A percentile compares a stretch with the other conserved stretches of the same genome.
phyloP scores from a whole-genome alignment of 2,113 vertebrate species.

The Kryptolebias marmoratus region DNA sequence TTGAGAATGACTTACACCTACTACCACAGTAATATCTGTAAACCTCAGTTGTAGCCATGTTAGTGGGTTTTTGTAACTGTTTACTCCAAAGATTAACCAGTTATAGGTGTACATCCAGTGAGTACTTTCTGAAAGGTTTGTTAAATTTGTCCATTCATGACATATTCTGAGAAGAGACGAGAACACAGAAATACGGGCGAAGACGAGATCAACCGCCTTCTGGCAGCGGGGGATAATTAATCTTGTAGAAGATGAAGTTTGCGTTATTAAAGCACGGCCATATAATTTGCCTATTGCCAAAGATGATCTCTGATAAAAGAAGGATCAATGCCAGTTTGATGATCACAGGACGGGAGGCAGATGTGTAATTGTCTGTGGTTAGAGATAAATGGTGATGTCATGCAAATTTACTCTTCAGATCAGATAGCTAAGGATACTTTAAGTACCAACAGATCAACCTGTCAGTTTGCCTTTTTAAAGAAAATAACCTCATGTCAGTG shows the following conservation, averaged over 20 bases:
- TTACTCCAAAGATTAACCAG: too few species aligned
- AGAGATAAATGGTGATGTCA: slow-evolving; percentile 45
- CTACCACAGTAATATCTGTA: too few species aligned
- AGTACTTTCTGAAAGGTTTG: too few species aligned
- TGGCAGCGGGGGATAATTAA: neutral
- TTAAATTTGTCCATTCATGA: too few species aligned
- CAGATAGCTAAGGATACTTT: slow-evolving; percentile 8
- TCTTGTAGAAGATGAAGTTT: slow-evolving; percentile 3
- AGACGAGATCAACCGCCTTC: too few species aligned
- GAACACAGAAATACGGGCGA: too few species aligned
- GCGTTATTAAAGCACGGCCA: slow-evolving; percentile 32
- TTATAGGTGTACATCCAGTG: too few species aligned
- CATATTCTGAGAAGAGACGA: too few species aligned
- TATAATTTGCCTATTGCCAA: slow-evolving; percentile 14
- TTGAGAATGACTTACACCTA: too few species aligned
- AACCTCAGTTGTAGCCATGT: too few species aligned
- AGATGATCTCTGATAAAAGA: slow-evolving; percentile 25
- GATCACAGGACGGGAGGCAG: slow-evolving; percentile 9
- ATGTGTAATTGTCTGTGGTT: slow-evolving; percentile 30
- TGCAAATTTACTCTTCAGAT: slow-evolving; percentile 48
- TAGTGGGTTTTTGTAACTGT: too few species aligned
- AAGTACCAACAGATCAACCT: neutral
- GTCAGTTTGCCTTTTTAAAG: slow-evolving; percentile 25
- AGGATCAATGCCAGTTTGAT: slow-evolving; percentile 23
- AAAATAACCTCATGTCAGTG: slow-evolving; percentile 5